A percentile compares a stretch with the other conserved stretches of the same genome.
phyloP scores from a whole-genome alignment of 2,113 vertebrate species.

The Pipra filicauda region DNA sequence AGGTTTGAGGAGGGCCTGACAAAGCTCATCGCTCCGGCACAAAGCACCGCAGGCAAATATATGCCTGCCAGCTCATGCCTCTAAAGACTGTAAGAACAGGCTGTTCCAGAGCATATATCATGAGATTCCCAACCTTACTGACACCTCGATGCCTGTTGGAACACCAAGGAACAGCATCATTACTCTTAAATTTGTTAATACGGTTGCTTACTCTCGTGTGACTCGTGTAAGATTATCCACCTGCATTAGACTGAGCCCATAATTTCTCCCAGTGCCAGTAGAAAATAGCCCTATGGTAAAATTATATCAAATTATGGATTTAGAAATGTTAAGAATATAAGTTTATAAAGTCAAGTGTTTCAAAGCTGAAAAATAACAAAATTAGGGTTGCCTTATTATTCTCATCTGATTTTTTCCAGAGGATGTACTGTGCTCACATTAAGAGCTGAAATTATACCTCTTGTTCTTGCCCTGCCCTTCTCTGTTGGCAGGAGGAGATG shows the following conservation, averaged over 20 bases:
- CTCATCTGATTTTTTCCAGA: background rate
- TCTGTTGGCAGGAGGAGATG: background rate
- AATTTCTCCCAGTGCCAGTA: background rate
- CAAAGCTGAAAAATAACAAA: background rate
- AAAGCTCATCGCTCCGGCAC: background rate
- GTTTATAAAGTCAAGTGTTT: background rate
- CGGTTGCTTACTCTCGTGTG: background rate
- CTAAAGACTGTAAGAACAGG: background rate
- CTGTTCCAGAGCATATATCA: constrained; percentile 14
- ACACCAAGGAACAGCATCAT: background rate
- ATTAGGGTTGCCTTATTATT: background rate
- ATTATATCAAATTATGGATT: background rate
- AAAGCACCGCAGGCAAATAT: background rate
- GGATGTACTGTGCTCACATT: background rate
- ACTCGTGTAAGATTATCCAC: background rate
- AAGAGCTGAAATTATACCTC: background rate
- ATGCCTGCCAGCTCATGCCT: background rate
- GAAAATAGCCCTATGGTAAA: background rate
- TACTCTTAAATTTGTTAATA: background rate
- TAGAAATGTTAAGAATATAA: background rate
- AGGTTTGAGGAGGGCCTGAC: background rate
- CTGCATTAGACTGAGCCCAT: background rate
- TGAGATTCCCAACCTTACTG: background rate
- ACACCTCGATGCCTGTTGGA: constrained; percentile 15
- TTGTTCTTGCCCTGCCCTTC: background rate